Conservation (phyloP, 2,888 invertebrate species). For the Eumacrocentrus americanus region DNA sequence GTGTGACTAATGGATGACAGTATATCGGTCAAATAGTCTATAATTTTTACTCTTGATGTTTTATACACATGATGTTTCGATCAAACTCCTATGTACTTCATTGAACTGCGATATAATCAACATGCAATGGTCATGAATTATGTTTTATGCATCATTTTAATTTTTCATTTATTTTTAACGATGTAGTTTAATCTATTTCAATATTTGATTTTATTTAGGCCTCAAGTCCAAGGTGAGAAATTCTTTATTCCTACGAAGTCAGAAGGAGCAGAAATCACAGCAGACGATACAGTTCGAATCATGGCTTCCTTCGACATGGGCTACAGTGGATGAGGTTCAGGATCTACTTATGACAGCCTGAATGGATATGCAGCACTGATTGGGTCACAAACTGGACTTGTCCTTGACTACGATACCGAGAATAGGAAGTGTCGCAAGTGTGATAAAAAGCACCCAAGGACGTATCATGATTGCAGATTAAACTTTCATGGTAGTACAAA, state of each 20-base stretch:
- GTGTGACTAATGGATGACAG: too few species aligned
- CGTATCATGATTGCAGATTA: conserved; percentile 33
- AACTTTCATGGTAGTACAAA: conserved; percentile 33
- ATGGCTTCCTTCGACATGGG: conserved; percentile 31
- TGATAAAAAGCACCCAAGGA: conserved; percentile 11
- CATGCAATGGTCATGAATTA: too few species aligned
- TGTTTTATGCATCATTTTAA: too few species aligned
- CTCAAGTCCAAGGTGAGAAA: not conserved
- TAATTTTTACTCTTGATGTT: too few species aligned
- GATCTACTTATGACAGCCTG: conserved; percentile 29
- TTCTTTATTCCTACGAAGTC: not conserved
- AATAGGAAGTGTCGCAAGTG: conserved; percentile 31
- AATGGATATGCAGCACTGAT: conserved; percentile 30
- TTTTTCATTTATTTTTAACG: too few species aligned
- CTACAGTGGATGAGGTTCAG: conserved; percentile 28
- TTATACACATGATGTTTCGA: too few species aligned
- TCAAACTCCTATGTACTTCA: too few species aligned
- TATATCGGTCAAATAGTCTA: too few species aligned
- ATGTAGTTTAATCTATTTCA: too few species aligned
- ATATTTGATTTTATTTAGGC: too few species aligned
- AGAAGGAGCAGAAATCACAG: not conserved
- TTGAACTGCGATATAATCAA: too few species aligned
- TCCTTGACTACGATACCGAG: conserved; percentile 25
- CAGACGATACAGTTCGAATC: not conserved
- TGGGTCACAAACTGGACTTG: conserved; percentile 17